Evolutionary conservation across 2,113 vertebrate species (phyloP), one percentile per base, ranked within the genome.

Genomic region (Otocyon megalotis): DNA sequence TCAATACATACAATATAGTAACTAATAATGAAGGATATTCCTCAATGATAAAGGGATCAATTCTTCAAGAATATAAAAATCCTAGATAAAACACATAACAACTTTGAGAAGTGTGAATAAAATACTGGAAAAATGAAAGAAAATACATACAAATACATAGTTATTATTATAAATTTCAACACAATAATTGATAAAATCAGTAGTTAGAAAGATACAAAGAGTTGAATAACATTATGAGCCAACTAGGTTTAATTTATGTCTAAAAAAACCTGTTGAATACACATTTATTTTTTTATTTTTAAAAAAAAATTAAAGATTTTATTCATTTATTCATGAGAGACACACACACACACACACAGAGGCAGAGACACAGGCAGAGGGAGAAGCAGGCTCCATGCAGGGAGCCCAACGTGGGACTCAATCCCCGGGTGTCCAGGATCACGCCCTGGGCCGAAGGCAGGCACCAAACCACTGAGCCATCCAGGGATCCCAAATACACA

Each of bases 61-160:
- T 77, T 83, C 30, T 77, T 76, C 1, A 69, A 54, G 32, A 88
- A n/a, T 15, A 54, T 53, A 69, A 60, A 28, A 86, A 60, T 83
- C 1, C 22, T 76, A 48, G 74, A 56, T 56, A 56, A 82, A 92
- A 67, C 3, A 67, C 19, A 54, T n/a, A 63, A 48, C 1, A 56
- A 5, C 24, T 37, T 93, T 30, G n/a, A 71, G 84, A 79, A 54
- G 56, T 88, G 3, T 89, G 17, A 62, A 83, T 69, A 88, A 76
- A 82, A 92, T 83, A 30, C 11, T 60, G n/a, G 43, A 67, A 53
- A 24, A 96, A 76, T 94, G 58, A 91, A 91, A 69, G 79, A 7
- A 72, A 90, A 77, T 58, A 58, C 11, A 71, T 30, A 43, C 4
- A 79, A 93, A 82, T 53, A 8, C 4, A 13, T 7, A 87, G 65